Base-by-base conservation (phyloP, 2,797 vertebrate species). In the Cyprinodon diabolis region DNA sequence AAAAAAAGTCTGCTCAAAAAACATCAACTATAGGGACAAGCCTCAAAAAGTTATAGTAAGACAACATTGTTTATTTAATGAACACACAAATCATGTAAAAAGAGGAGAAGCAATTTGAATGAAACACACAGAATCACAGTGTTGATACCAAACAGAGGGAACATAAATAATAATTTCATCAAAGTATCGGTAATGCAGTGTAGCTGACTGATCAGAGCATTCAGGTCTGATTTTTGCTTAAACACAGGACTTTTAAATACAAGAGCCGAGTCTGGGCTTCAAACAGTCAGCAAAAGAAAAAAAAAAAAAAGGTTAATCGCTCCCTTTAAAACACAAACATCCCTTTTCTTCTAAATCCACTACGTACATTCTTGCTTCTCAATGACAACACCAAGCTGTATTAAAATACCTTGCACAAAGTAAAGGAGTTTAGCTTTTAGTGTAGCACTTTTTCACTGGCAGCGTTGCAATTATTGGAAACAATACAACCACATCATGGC, bases 21-120 rank as follows among this genome's bases (percentile, higher is more conserved):
- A 17, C 2, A 68, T 8, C 9, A 68, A 68, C 52, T 35, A 0
- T 0, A 5, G 11, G 74, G 78, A 55, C 49, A 11, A 19, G 9
- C 25, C 5, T 35, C 49, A 54, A 68, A 21, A 75, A 60, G 65
- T 60, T 72, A 83, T 87, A 90, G 90, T 93, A 94, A 93, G 89
- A 95, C 89, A 93, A 90, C 88, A 90, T 90, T 89, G 84, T 96
- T 96, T 95, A 95, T 94, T 95, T 91, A 93, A 85, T 91, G 92
- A 91, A 94, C 93, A 95, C 92, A 92, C 82, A 91, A 88, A 93
- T 95, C 91, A 95, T 94, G 93, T 94, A 95, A 94, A 95, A 95
- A 95, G 86, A 93, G 93, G 91, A 92, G 90, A 89, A 88, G 85
- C 83, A 82, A 93, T 94, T 87, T 76, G 75, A 89, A 93, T 88